Percentiles rank a stretch among this genome's conserved stretches.
Conservation (phyloP, 37 sponge, comb jelly and placozoan species). For the Agelas oroides region DNA sequence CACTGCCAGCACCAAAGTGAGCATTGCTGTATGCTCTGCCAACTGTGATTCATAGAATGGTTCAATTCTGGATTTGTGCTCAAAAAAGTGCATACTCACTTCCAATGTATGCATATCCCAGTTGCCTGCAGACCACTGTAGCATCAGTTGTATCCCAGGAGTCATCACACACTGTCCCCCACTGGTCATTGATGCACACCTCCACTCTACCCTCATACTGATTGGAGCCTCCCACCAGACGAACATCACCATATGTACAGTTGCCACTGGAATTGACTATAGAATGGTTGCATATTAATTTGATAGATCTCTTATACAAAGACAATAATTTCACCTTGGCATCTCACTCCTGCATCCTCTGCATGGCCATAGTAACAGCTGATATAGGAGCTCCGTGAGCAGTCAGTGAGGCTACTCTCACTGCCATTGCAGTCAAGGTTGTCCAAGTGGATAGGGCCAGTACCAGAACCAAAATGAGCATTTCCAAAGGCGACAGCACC, state of each 20-base stretch:
- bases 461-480: slow-evolving; percentile 15
- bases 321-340: neutral
- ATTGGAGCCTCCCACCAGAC: slow-evolving; percentile 14
- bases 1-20: too few species aligned
- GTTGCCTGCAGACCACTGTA: slow-evolving; percentile 1
- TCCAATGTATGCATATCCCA: neutral
- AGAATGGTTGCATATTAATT: too few species aligned
- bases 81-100: too few species aligned
- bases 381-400: neutral
- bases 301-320: too few species aligned
- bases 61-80: too few species aligned
- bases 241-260: slow-evolving; percentile 22
- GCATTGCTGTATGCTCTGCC: too few species aligned
- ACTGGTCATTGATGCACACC: slow-evolving; percentile 29
- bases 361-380: neutral
- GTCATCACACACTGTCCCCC: slow-evolving; percentile 14
- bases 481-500: neutral
- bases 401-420: slow-evolving; percentile 8
- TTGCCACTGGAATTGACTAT: too few species aligned
- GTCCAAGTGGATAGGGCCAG: slow-evolving; percentile 4
- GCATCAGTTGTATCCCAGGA: neutral
- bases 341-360: slow-evolving; percentile 17
- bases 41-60: neutral
- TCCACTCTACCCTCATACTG: slow-evolving; percentile 16
- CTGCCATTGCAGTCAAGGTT: neutral